These are phyloP conservation scores for Channallabes apus DNA, from an alignment of 2,797 vertebrate genomes.

Conservation along the genomic window DNA sequence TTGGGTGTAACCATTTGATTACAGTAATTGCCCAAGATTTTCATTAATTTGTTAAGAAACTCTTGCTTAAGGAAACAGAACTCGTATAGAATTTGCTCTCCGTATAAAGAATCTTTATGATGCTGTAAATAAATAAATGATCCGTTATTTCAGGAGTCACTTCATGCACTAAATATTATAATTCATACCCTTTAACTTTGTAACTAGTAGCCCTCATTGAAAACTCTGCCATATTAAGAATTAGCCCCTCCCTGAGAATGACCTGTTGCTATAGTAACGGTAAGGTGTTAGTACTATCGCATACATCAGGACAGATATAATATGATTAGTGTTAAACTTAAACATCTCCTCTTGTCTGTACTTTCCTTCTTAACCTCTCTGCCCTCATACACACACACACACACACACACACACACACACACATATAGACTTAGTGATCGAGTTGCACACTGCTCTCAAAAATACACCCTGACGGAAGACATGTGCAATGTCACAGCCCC, in stretches of 20 bases:
- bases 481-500: slow-evolving; percentile 63
- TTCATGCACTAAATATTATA: not conserved
- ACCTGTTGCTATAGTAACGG: not conserved
- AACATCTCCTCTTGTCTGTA: not conserved
- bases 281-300: not conserved
- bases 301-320: not conserved
- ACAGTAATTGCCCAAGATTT: not conserved
- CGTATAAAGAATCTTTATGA: not conserved
- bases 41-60: not conserved
- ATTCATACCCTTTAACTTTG: not conserved
- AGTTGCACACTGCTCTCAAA: slow-evolving; percentile 65
- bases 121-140: not conserved
- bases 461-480: slow-evolving; percentile 72
- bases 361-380: not conserved
- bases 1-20: not conserved
- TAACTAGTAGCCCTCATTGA: not conserved
- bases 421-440: slow-evolving; percentile 36
- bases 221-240: not conserved
- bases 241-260: not conserved
- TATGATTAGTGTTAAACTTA: not conserved
- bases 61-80: not conserved
- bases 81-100: not conserved
- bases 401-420: not conserved
- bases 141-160: not conserved
- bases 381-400: not conserved